Evolutionary conservation across 2,797 vertebrate genomes (phyloP).

Genomic region (Protosalanx chinensis): DNA sequence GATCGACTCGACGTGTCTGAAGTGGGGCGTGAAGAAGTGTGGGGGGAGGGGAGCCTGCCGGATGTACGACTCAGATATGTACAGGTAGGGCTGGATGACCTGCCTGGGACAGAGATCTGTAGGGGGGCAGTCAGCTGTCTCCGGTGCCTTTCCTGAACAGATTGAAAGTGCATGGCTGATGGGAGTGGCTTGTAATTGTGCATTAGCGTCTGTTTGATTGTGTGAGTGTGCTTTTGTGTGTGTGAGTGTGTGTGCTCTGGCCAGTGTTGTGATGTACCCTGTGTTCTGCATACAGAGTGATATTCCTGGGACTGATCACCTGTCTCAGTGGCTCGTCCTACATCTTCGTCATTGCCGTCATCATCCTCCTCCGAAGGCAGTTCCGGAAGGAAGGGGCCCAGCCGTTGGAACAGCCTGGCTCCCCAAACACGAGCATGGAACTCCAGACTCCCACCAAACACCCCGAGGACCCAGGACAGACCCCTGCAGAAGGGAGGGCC

Average conservation of each 20-base stretch:
- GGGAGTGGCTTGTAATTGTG: neutral
- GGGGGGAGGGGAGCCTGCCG: constrained; percentile 80
- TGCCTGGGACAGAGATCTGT: neutral
- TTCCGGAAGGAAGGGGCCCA: constrained; percentile 42
- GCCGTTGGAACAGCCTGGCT: neutral
- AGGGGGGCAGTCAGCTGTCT: neutral
- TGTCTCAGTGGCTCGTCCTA: constrained; percentile 68
- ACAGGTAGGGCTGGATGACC: constrained; percentile 63
- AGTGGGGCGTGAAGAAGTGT: constrained; percentile 79
- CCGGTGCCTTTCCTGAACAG: neutral
- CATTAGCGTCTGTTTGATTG: constrained; percentile 20
- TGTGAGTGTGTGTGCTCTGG: neutral
- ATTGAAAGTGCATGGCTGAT: neutral
- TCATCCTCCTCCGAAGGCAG: constrained; percentile 68
- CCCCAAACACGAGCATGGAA: constrained; percentile 42
- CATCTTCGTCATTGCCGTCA: constrained; percentile 69
- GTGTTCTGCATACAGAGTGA: constrained; percentile 52
- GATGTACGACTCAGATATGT: constrained; percentile 77
- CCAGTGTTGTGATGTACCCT: neutral
- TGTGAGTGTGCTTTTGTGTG: neutral
- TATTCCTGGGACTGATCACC: constrained; percentile 70
- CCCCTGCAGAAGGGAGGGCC: constrained; percentile 6
- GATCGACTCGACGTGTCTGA: constrained; percentile 89
- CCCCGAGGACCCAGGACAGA: neutral
- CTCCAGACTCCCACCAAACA: constrained; percentile 29